phyloP scores from a whole-genome alignment of 2,797 vertebrate genomes.

The Remorina albescens region DNA sequence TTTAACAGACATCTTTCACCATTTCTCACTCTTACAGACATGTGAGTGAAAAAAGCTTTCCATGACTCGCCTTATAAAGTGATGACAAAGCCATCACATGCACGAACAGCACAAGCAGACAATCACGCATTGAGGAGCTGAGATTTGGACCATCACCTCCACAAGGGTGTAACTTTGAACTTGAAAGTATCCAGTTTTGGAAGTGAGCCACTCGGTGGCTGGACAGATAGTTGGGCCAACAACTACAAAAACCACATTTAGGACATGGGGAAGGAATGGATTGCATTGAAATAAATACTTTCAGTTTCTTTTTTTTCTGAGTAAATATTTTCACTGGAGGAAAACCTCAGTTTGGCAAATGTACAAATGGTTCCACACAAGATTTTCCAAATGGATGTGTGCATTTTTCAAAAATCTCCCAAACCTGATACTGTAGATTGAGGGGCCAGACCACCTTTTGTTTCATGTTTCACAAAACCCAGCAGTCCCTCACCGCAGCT shows the following conservation, averaged over 20 bases:
- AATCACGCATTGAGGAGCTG: conserved; percentile 25
- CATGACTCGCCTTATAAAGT: not conserved
- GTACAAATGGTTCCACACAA: conserved; percentile 78
- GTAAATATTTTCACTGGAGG: conserved; percentile 85
- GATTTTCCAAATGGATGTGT: conserved; percentile 81
- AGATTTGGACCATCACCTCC: conserved; percentile 40
- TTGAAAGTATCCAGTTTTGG: conserved; percentile 51
- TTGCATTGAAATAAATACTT: conserved; percentile 82
- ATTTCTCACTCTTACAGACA: conserved; percentile 8
- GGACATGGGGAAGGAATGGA: conserved; percentile 75
- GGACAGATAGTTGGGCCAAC: conserved; percentile 69
- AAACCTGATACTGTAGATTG: conserved; percentile 81
- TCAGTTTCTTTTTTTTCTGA: conserved; percentile 75
- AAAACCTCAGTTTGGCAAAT: conserved; percentile 83
- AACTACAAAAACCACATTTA: conserved; percentile 77
- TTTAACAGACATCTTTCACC: conserved; percentile 15
- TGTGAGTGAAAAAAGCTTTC: conserved; percentile 33
- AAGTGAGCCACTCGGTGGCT: conserved; percentile 52
- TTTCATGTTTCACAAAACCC: conserved; percentile 82
- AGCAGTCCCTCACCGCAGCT: conserved; percentile 68
- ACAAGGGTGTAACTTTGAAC: conserved; percentile 50
- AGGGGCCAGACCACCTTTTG: conserved; percentile 81
- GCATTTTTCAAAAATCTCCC: conserved; percentile 81
- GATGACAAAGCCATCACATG: conserved; percentile 18
- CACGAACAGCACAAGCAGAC: not conserved